Percentiles rank a stretch among this genome's conserved stretches.
Evolutionary conservation across 2,888 invertebrate species (phyloP).

Genomic region (Tenthredo mesomela): DNA sequence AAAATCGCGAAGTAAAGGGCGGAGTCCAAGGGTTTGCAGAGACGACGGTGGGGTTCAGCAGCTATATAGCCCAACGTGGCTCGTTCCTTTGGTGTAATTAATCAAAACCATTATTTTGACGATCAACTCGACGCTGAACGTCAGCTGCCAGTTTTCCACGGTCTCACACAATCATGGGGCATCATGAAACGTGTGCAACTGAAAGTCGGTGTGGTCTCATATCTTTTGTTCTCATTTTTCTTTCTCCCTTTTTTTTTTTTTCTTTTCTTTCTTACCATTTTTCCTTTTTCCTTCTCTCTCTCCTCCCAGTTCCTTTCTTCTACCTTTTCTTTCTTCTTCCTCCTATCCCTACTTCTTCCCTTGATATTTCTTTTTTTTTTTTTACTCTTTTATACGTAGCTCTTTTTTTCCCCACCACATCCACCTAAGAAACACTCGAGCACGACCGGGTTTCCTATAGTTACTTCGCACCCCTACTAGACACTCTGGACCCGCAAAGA

Average conservation of each 20-base stretch:
- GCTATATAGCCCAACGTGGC: not conserved
- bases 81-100: slow-evolving; percentile 17
- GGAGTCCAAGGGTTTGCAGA: not conserved
- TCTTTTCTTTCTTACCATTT: not conserved
- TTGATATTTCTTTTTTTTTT: not conserved
- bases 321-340: not conserved
- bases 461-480: slow-evolving; percentile 38
- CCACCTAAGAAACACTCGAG: slow-evolving; percentile 39
- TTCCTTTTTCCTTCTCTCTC: not conserved
- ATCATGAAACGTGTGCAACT: not conserved
- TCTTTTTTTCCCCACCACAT: not conserved
- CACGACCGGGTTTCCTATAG: slow-evolving; percentile 23
- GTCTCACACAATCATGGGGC: not conserved
- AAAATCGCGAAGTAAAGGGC: not conserved
- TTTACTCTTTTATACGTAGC: not conserved
- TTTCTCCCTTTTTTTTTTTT: not conserved
- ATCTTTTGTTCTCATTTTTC: slow-evolving; percentile 18
- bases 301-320: not conserved
- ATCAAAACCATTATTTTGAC: slow-evolving; percentile 39
- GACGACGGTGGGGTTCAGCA: not conserved
- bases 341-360: not conserved
- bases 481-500: slow-evolving; percentile 32
- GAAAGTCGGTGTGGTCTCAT: slow-evolving; percentile 10
- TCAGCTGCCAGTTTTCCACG: slow-evolving; percentile 42
- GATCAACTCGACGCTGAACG: slow-evolving; percentile 20